A percentile compares a stretch with the other conserved stretches of the same genome.
These are phyloP conservation scores for Ricordea florida DNA, from an alignment of 92 coral and sea anemone genomes.

Conservation along the genomic window DNA sequence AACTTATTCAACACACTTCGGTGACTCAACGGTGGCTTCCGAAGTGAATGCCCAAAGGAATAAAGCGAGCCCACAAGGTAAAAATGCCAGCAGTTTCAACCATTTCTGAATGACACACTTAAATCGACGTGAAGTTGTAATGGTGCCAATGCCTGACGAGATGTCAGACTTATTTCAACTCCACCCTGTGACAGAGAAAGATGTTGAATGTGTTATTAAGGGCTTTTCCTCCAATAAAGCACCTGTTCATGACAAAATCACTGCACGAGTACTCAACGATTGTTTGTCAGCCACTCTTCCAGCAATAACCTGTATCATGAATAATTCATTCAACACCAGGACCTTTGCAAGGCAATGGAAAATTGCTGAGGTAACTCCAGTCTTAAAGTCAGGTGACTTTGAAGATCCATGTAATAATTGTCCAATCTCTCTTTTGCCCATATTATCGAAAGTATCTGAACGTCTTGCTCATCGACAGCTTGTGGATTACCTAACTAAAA, in stretches of 20 bases:
- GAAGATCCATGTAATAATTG: constrained; percentile 15
- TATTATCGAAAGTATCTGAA: too few species aligned
- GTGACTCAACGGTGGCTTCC: too few species aligned
- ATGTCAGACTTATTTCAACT: too few species aligned
- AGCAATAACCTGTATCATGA: constrained; percentile 26
- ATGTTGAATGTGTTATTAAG: constrained; percentile 15
- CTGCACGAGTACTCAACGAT: constrained; percentile 6
- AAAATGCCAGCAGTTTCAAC: too few species aligned
- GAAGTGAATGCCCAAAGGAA: too few species aligned
- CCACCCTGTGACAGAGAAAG: constrained; percentile 8
- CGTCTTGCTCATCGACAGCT: constrained; percentile 34
- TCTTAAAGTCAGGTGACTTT: constrained; percentile 7
- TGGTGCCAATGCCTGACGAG: too few species aligned
- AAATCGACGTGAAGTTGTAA: too few species aligned
- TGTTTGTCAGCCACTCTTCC: constrained; percentile 14
- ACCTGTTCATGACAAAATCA: constrained; percentile 42
- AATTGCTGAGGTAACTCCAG: constrained; percentile 45
- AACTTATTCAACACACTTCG: too few species aligned
- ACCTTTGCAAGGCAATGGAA: constrained; percentile 44
- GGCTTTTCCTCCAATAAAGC: constrained; percentile 41
- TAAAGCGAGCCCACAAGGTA: too few species aligned
- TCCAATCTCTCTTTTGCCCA: constrained; percentile 7
- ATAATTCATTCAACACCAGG: constrained; percentile 23
- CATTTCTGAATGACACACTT: too few species aligned
- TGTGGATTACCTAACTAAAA: constrained; percentile 1